phyloP scores from a whole-genome alignment of 2,797 vertebrate species.

The Erethizon dorsatum region DNA sequence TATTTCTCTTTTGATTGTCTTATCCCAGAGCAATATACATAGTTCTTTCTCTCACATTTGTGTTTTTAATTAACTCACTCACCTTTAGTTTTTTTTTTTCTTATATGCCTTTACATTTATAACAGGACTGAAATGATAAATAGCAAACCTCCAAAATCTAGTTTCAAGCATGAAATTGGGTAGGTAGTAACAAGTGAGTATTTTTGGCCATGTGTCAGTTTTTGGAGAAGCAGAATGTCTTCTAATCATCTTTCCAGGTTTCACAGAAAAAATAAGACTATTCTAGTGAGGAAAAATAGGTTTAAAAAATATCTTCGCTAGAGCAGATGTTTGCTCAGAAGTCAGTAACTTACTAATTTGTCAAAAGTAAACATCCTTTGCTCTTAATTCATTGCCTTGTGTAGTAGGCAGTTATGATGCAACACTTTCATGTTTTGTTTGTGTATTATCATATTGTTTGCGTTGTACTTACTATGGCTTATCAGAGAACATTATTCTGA shows the following conservation, averaged over 20 bases:
- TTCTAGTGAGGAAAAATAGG: slow-evolving; percentile 4
- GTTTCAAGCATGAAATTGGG: not conserved
- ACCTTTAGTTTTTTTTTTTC: slow-evolving; percentile 17
- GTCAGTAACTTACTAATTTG: not conserved
- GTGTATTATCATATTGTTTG: not conserved
- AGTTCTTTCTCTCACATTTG: not conserved
- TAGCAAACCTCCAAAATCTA: not conserved
- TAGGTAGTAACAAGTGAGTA: not conserved
- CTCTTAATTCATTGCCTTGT: not conserved
- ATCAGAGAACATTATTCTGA: not conserved
- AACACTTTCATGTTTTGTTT: not conserved
- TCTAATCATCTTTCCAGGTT: not conserved
- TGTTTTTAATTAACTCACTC: slow-evolving; percentile 30
- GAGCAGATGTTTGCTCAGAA: not conserved
- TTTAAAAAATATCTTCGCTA: not conserved
- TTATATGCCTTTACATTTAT: slow-evolving; percentile 23
- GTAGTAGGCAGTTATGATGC: not conserved
- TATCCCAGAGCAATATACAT: not conserved
- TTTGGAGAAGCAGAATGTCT: not conserved
- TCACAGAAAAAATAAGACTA: not conserved
- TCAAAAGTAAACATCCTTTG: not conserved
- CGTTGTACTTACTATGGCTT: not conserved
- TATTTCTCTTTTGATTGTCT: slow-evolving; percentile 20
- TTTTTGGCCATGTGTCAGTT: not conserved
- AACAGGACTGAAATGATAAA: not conserved